Conservation (phyloP, 1,140 invertebrate species). For the Zaprionus kolodkinae region DNA sequence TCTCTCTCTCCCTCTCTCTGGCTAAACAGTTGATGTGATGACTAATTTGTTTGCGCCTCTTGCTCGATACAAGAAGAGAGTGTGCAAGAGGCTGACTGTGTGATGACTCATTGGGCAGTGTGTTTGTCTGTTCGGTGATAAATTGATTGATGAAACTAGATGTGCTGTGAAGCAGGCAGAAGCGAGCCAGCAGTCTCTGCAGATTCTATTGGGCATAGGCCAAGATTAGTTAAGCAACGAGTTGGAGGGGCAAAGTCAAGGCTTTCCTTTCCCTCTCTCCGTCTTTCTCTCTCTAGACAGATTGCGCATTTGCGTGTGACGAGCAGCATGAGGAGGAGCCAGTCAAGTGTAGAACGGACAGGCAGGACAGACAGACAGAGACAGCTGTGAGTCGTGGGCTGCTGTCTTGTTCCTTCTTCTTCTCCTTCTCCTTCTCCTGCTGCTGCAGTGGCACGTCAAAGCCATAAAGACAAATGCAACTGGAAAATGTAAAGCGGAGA, state of each 20-base stretch:
- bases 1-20: not conserved
- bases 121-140: slow-evolving; percentile 34
- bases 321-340: slow-evolving; percentile 9
- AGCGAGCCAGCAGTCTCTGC: not conserved
- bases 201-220: slow-evolving; percentile 41
- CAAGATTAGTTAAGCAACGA: slow-evolving; percentile 33
- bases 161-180: not conserved
- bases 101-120: slow-evolving; percentile 52
- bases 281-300: slow-evolving; percentile 7
- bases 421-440: not conserved
- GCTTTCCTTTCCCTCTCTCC: not conserved
- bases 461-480: slow-evolving; percentile 62
- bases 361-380: not conserved
- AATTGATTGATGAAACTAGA: slow-evolving; percentile 56
- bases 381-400: slow-evolving; percentile 18
- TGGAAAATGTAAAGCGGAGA: slow-evolving; percentile 62
- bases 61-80: not conserved
- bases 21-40: slow-evolving; percentile 44
- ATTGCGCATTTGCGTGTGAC: slow-evolving; percentile 66
- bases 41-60: slow-evolving; percentile 67
- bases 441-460: slow-evolving; percentile 34
- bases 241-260: slow-evolving; percentile 39
- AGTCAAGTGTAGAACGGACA: slow-evolving; percentile 38
- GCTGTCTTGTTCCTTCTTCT: slow-evolving; percentile 5
- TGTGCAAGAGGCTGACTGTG: slow-evolving; percentile 11